A percentile compares a stretch with the other conserved stretches of the same genome.
These are phyloP conservation scores for Drosophila eohydei DNA, from an alignment of 2,888 invertebrate species.

Conservation along the genomic window DNA sequence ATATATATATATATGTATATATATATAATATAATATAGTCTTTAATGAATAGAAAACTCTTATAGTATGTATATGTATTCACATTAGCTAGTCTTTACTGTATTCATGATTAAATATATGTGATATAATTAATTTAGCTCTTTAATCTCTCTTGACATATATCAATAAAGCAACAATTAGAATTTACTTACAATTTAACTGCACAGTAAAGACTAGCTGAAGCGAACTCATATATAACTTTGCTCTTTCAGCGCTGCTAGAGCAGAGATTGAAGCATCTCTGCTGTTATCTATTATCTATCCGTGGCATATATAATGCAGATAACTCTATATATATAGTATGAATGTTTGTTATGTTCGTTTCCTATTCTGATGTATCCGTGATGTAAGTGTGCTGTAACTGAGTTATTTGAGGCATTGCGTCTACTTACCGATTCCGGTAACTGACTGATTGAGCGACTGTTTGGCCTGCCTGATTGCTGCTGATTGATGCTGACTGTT, in stretches of 20 bases:
- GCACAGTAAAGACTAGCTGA: not conserved
- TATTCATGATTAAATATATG: not conserved
- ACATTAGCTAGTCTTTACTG: not conserved
- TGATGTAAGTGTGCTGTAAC: not conserved
- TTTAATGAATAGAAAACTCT: too few species aligned
- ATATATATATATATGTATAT: not conserved
- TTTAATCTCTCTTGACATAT: not conserved
- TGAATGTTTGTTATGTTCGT: too few species aligned
- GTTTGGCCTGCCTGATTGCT: conserved; percentile 7
- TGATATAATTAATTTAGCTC: not conserved
- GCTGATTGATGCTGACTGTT: conserved; percentile 7
- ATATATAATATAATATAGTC: not conserved
- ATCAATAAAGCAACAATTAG: too few species aligned
- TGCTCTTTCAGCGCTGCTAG: too few species aligned
- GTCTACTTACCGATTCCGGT: conserved; percentile 28
- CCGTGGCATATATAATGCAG: not conserved
- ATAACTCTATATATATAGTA: too few species aligned
- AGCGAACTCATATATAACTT: not conserved
- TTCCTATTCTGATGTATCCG: not conserved
- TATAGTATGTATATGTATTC: not conserved
- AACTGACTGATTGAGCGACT: conserved; percentile 21
- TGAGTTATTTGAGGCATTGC: not conserved
- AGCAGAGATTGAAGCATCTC: too few species aligned
- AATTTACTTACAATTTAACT: too few species aligned
- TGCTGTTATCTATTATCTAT: too few species aligned